Conservation (phyloP, 2,888 invertebrate species). For the Diplolepis rosae region DNA sequence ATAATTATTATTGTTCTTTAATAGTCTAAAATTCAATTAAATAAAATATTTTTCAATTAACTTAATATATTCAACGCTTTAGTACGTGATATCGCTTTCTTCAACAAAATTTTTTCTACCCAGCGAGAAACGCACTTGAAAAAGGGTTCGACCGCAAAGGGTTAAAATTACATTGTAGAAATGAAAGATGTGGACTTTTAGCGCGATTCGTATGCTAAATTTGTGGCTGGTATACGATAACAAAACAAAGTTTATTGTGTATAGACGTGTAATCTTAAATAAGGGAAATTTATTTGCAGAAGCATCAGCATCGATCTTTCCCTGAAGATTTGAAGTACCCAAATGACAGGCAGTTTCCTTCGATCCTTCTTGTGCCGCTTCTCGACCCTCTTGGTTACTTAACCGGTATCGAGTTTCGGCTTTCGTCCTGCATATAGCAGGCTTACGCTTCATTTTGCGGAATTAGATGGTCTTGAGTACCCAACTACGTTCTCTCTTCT, state of each 20-base stretch:
- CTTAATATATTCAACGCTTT: no score
- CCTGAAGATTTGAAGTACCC: slow-evolving; percentile 35
- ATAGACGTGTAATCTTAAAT: background rate
- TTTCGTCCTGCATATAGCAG: slow-evolving; percentile 66
- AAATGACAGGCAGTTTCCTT: slow-evolving; percentile 44
- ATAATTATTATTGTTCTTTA: background rate
- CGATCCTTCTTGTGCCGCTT: slow-evolving; percentile 48
- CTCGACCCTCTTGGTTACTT: slow-evolving; percentile 53
- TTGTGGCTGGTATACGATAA: no score
- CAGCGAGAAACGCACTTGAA: no score
- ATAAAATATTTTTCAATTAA: no score
- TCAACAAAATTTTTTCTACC: no score
- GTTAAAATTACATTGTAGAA: no score
- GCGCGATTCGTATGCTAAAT: no score
- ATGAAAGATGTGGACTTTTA: no score
- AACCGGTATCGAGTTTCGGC: slow-evolving; percentile 62
- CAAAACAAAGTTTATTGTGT: no score
- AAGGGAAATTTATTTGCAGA: slow-evolving; percentile 40
- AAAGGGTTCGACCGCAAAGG: no score
- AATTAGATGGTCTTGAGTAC: slow-evolving; percentile 61
- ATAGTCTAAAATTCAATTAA: no score
- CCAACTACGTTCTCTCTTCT: slow-evolving; percentile 32
- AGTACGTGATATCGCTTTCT: no score
- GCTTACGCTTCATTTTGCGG: slow-evolving; percentile 67
- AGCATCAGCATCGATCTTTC: slow-evolving; percentile 47